These are phyloP conservation scores for honey bee (Apis mellifera) DNA, from an alignment of 1,140 invertebrate genomes.

Conservation along the genomic window Amel_HAv3.1 CM009940.2:3684001-3684500, in stretches of 20 bases:
- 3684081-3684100: slow-evolving; percentile 52
- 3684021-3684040: slow-evolving; percentile 12
- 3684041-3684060: slow-evolving; percentile 45
- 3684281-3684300: no score
- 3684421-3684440: slow-evolving; percentile 68
- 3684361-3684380: slow-evolving; percentile 72
- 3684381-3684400: slow-evolving; percentile 68
- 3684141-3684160: slow-evolving; percentile 39
- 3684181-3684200: slow-evolving; percentile 35
- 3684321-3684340: no score
- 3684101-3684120: slow-evolving; percentile 45
- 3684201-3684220: background rate
- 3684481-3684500: background rate
- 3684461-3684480: slow-evolving; percentile 7
- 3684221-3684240: no score
- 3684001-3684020: slow-evolving; percentile 54
- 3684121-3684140: slow-evolving; percentile 67
- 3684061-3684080: background rate
- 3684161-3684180: slow-evolving; percentile 16
- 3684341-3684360: no score
- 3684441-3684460: background rate
- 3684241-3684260: no score
- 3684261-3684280: no score
- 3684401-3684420: slow-evolving; percentile 71
- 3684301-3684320: no score